Evolutionary conservation across 2,888 invertebrate genomes (phyloP).

Genomic region (Theretra japonica): DNA sequence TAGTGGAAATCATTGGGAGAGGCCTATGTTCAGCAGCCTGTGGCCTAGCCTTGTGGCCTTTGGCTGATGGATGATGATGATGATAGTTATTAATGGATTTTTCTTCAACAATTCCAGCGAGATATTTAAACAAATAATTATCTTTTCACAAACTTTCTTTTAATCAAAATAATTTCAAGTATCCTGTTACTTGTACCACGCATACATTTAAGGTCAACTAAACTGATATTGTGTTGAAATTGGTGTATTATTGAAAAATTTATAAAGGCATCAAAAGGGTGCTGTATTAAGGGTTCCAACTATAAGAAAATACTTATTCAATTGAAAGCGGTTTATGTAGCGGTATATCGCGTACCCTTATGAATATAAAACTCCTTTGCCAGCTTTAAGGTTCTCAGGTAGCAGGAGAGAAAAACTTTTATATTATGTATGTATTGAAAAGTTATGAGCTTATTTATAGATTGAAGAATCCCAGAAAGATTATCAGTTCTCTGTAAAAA

Average conservation of each 20-base stretch:
- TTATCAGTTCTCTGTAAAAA: too few relatives aligned
- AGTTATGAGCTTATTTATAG: too few relatives aligned
- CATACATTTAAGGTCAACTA: constrained; percentile 55
- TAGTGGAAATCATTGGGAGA: too few relatives aligned
- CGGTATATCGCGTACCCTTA: background rate
- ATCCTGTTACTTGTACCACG: constrained; percentile 40
- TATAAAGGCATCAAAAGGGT: constrained; percentile 51
- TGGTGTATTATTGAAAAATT: constrained; percentile 62
- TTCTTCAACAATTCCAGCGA: too few relatives aligned
- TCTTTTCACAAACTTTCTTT: too few relatives aligned
- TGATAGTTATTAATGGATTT: too few relatives aligned
- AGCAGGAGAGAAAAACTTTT: background rate
- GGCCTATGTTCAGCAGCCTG: too few relatives aligned
- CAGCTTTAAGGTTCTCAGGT: background rate
- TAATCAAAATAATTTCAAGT: background rate
- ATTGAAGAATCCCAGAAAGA: too few relatives aligned
- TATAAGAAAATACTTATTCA: constrained; percentile 16
- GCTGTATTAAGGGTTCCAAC: constrained; percentile 4
- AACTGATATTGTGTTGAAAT: constrained; percentile 64
- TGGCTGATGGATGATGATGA: too few relatives aligned
- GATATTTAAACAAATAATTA: too few relatives aligned
- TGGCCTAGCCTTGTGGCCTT: too few relatives aligned
- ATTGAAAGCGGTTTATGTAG: background rate
- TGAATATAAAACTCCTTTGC: background rate
- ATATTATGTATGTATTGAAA: too few relatives aligned